Evolutionary conservation across 2,797 vertebrate species (phyloP).

Genomic region (Paramormyrops hopkinsi): DNA sequence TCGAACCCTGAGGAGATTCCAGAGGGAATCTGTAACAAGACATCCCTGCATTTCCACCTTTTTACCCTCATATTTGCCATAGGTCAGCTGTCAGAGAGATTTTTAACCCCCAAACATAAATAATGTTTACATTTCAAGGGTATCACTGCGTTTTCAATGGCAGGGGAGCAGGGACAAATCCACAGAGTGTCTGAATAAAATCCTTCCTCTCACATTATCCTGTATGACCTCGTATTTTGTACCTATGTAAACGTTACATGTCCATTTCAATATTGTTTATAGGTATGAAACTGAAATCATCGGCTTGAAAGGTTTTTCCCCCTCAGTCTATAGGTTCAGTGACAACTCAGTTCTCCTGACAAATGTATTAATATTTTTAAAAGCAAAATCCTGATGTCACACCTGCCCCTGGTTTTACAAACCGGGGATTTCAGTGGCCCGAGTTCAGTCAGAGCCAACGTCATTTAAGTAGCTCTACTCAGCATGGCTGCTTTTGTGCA

Average conservation of each 20-base stretch:
- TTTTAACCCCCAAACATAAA: not conserved
- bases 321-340: not conserved
- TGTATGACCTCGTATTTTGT: not conserved
- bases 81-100: not conserved
- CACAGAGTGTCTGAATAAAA: not conserved
- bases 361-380: not conserved
- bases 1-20: not conserved
- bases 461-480: not conserved
- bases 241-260: not conserved
- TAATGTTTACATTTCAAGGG: not conserved
- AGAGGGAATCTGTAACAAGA: not conserved
- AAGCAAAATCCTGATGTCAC: not conserved
- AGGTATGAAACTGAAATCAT: not conserved
- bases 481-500: not conserved
- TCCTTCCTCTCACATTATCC: not conserved
- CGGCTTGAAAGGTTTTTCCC: not conserved
- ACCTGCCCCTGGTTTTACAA: not conserved
- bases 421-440: not conserved
- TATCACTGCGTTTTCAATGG: not conserved
- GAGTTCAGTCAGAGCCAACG: not conserved
- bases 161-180: not conserved
- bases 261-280: not conserved
- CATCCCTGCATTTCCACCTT: not conserved
- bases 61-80: not conserved
- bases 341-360: not conserved